Evolutionary conservation across 2,888 invertebrate species (phyloP).

Genomic region (Sturmia bella): DNA sequence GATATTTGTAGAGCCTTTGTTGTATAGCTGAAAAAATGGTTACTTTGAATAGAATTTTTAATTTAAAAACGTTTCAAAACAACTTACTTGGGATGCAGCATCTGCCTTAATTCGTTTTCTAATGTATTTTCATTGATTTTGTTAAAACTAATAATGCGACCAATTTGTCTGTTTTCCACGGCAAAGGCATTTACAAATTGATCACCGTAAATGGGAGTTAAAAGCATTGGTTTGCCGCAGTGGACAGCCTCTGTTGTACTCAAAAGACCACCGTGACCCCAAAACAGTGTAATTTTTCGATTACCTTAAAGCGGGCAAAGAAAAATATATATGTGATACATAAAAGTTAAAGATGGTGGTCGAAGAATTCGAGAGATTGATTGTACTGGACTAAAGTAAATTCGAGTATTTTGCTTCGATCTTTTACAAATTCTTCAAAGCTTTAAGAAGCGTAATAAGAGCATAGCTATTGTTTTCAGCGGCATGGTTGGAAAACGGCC

Average conservation of each 20-base stretch:
- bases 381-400: too few relatives aligned
- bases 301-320: slow-evolving; percentile 83
- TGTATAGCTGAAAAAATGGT: slow-evolving; percentile 70
- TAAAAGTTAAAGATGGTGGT: not conserved
- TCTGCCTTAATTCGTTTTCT: slow-evolving; percentile 84
- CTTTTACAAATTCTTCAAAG: too few relatives aligned
- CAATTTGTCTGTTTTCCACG: slow-evolving; percentile 84
- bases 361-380: too few relatives aligned
- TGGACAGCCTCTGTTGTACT: slow-evolving; percentile 87
- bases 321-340: not conserved
- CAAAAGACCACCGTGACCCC: slow-evolving; percentile 87
- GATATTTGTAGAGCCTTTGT: slow-evolving; percentile 82
- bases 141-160: slow-evolving; percentile 84
- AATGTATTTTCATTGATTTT: slow-evolving; percentile 83
- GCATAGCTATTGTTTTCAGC: too few relatives aligned
- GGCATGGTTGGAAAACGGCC: too few relatives aligned
- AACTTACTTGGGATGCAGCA: slow-evolving; percentile 84
- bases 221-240: slow-evolving; percentile 86
- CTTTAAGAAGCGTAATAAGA: too few relatives aligned
- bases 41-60: not conserved
- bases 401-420: too few relatives aligned
- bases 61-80: not conserved
- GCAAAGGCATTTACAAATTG: slow-evolving; percentile 86
- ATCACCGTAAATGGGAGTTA: slow-evolving; percentile 88
- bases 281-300: slow-evolving; percentile 86